These are phyloP conservation scores for Adelosebastes latens DNA, from an alignment of 2,797 vertebrate genomes.

Conservation along the genomic window DNA sequence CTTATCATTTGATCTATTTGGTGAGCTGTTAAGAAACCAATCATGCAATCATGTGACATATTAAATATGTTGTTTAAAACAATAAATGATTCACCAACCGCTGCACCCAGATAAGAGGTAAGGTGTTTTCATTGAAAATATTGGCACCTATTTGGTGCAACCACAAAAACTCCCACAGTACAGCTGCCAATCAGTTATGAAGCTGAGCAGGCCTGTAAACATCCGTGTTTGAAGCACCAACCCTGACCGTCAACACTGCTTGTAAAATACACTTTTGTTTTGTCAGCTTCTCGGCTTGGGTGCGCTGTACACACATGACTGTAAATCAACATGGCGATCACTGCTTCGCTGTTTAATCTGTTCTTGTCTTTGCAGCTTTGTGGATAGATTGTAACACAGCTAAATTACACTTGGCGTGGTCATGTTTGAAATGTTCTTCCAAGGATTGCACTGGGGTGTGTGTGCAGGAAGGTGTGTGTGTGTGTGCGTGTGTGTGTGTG, in stretches of 20 bases:
- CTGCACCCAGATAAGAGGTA: not conserved
- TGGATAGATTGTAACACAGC: not conserved
- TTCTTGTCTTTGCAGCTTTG: constrained; percentile 11
- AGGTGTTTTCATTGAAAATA: not conserved
- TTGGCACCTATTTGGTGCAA: not conserved
- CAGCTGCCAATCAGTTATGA: constrained; percentile 1
- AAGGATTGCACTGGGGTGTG: not conserved
- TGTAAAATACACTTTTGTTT: not conserved
- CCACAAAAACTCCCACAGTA: not conserved
- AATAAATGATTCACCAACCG: not conserved
- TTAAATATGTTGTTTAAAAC: not conserved
- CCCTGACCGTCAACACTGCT: not conserved
- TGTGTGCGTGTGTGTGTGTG: constrained; percentile 17
- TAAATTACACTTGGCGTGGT: constrained; percentile 14
- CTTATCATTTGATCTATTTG: not conserved
- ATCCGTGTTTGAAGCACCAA: constrained; percentile 6
- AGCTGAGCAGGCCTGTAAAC: constrained; percentile 5
- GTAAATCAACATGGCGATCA: constrained; percentile 7
- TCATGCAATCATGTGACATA: too few relatives aligned
- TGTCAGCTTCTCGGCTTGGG: not conserved
- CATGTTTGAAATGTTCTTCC: constrained; percentile 7
- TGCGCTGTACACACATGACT: constrained; percentile 16
- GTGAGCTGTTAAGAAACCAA: not conserved
- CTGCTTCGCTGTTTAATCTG: constrained; percentile 1
- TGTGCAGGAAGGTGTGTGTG: constrained; percentile 17